A percentile compares a stretch with the other conserved stretches of the same genome.
These are phyloP conservation scores for Aptenodytes forsteri DNA, from an alignment of 2,113 vertebrate genomes.

Conservation along the genomic window DNA sequence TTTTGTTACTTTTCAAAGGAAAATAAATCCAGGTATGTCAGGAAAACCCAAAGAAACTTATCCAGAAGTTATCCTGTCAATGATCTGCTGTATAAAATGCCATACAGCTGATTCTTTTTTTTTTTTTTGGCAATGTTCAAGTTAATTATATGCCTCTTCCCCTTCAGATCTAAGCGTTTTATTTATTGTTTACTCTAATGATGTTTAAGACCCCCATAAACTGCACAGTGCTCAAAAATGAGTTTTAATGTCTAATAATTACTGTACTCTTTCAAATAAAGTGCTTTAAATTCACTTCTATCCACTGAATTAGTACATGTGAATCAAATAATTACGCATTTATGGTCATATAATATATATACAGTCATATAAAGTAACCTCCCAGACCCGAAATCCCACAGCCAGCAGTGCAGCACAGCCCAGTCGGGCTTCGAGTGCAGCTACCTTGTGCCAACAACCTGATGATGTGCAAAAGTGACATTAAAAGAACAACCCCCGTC, in stretches of 20 bases:
- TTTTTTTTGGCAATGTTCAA: neutral
- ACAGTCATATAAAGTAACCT: neutral
- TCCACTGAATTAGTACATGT: fast-evolving
- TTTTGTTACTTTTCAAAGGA: neutral
- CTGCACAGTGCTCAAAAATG: neutral
- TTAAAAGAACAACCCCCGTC: neutral
- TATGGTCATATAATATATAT: too few species aligned
- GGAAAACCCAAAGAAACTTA: neutral
- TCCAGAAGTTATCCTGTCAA: neutral
- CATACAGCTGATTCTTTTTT: neutral
- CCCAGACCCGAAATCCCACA: neutral
- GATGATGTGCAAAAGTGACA: neutral
- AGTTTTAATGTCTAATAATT: neutral
- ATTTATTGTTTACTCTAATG: neutral
- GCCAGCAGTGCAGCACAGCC: neutral
- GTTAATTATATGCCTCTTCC: neutral
- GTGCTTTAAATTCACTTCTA: neutral
- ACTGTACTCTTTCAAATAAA: neutral
- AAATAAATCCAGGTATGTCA: neutral
- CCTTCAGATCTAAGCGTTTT: neutral
- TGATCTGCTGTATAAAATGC: neutral
- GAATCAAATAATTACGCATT: neutral
- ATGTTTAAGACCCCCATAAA: neutral
- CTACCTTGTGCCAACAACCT: neutral
- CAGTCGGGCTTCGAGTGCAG: neutral